These are phyloP conservation scores for Metallyticus violacea DNA, from an alignment of 2,888 invertebrate genomes.

Conservation along the genomic window DNA sequence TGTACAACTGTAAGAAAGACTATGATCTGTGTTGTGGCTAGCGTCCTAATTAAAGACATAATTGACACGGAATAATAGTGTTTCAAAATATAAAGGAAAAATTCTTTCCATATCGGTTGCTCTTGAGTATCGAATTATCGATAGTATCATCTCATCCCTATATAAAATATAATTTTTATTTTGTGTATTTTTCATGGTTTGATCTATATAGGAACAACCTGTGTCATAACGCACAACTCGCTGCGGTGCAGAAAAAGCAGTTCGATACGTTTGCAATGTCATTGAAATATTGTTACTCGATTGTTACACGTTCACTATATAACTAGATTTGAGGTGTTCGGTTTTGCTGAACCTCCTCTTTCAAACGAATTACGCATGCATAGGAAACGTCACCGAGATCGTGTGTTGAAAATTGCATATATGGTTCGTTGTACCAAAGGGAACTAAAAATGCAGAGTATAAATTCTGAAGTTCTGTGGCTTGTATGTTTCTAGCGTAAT, in stretches of 20 bases:
- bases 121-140: too few relatives aligned
- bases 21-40: too few relatives aligned
- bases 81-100: too few relatives aligned
- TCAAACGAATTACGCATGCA: neutral
- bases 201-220: too few relatives aligned
- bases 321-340: neutral
- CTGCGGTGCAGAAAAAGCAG: neutral
- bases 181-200: too few relatives aligned
- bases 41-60: too few relatives aligned
- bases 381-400: neutral
- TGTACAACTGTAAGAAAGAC: too few relatives aligned
- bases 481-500: neutral
- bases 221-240: too few relatives aligned
- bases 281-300: neutral
- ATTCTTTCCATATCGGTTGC: too few relatives aligned
- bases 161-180: too few relatives aligned
- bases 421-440: neutral
- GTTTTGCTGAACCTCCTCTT: neutral
- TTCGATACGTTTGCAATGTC: neutral
- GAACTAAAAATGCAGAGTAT: neutral
- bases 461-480: neutral
- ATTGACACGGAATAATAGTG: too few relatives aligned
- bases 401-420: neutral
- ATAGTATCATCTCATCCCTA: too few relatives aligned
- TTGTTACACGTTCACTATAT: neutral